Evolutionary conservation across 2,888 invertebrate species (phyloP).

Genomic region (Sinohyriopsis cumingii): DNA sequence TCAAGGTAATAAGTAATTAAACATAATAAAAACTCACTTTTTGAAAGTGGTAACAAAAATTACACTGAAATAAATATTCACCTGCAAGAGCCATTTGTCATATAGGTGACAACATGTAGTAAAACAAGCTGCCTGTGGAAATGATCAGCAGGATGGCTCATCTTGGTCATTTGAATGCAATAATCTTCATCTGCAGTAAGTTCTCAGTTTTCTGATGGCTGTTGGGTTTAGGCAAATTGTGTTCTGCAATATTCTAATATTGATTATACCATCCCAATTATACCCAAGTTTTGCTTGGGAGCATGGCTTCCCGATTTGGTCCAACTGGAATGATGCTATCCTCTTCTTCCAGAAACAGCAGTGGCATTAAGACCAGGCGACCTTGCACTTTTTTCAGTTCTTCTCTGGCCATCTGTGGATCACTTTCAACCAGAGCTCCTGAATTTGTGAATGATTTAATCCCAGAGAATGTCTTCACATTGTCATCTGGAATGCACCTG

Average conservation of each 20-base stretch:
- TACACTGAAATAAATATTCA: too few species aligned
- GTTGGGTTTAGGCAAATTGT: too few species aligned
- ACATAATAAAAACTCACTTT: too few species aligned
- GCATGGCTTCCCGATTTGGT: conserved; percentile 88
- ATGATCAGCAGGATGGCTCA: too few species aligned
- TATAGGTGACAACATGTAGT: too few species aligned
- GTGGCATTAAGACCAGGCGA: conserved; percentile 89
- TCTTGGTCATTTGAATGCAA: too few species aligned
- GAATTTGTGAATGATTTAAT: conserved; percentile 85
- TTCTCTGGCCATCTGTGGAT: conserved; percentile 79
- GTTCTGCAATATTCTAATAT: not conserved
- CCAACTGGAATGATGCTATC: conserved; percentile 86
- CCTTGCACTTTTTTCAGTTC: conserved; percentile 86
- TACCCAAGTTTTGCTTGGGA: conserved; percentile 95
- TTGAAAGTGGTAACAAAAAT: too few species aligned
- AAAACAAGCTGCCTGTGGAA: too few species aligned
- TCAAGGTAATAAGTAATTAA: too few species aligned
- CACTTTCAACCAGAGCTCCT: conserved; percentile 81
- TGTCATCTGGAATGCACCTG: conserved; percentile 90
- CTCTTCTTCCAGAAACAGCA: conserved; percentile 91
- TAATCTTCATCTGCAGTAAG: too few species aligned
- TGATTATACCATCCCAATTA: conserved; percentile 70
- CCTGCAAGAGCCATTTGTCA: too few species aligned
- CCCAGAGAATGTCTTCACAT: conserved; percentile 84
- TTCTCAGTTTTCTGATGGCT: too few species aligned